A percentile compares a stretch with the other conserved stretches of the same genome.
Conservation (phyloP, 2,113 vertebrate genomes). For the Sminthopsis crassicaudata region DNA sequence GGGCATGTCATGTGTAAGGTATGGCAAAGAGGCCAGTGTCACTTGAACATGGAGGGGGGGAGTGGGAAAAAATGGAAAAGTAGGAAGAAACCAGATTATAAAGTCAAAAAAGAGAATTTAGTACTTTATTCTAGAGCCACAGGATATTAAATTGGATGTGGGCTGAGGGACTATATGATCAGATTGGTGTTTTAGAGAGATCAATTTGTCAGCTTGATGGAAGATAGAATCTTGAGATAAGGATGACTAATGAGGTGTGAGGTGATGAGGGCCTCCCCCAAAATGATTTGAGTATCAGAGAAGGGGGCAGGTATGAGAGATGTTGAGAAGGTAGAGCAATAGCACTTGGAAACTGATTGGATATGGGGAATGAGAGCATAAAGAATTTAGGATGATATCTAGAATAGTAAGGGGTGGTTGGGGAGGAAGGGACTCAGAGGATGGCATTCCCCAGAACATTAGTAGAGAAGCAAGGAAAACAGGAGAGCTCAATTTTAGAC, state of each 20-base stretch:
- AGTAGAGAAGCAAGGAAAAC: background rate
- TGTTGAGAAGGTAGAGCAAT: background rate
- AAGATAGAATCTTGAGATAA: background rate
- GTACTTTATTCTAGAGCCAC: background rate
- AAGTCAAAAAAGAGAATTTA: background rate
- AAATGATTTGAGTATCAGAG: background rate
- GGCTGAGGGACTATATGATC: background rate
- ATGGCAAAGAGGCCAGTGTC: background rate
- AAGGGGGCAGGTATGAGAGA: background rate
- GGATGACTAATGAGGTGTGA: background rate
- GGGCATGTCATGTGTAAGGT: background rate
- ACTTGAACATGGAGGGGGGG: background rate
- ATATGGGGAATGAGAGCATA: background rate
- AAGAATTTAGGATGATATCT: background rate
- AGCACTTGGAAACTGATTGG: background rate
- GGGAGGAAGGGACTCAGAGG: background rate
- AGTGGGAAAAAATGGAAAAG: background rate
- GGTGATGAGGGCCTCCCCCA: background rate
- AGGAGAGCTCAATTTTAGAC: too few species aligned
- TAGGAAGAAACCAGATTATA: background rate
- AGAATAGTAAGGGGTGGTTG: background rate
- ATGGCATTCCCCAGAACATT: background rate
- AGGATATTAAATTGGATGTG: too few species aligned
- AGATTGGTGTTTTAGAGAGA: background rate
- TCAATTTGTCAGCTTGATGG: background rate